Evolutionary conservation across 2,113 vertebrate genomes (phyloP).

Genomic region (Tympanuchus pallidicinctus): DNA sequence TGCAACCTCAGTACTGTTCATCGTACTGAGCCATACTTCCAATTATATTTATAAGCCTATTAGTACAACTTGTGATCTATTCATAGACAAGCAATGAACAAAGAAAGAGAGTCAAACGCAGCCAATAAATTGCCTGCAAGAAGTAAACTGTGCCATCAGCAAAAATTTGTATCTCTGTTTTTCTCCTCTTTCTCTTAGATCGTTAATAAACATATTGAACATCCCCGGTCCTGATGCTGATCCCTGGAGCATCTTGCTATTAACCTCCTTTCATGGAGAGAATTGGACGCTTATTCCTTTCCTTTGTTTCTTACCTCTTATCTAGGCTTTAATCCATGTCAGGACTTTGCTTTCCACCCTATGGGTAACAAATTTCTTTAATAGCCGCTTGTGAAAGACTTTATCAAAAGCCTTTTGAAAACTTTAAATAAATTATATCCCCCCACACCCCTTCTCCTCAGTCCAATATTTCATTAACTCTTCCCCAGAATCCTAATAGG

Average conservation of each 20-base stretch:
- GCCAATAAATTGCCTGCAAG: slow-evolving; percentile 54
- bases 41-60: slow-evolving; percentile 63
- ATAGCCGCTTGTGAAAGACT: slow-evolving; percentile 64
- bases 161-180: slow-evolving; percentile 65
- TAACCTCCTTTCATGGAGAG: slow-evolving; percentile 71
- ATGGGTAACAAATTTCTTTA: slow-evolving; percentile 66
- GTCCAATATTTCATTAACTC: slow-evolving; percentile 55
- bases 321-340: slow-evolving; percentile 69
- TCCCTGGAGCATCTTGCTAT: slow-evolving; percentile 71
- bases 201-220: slow-evolving; percentile 76
- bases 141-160: slow-evolving; percentile 61
- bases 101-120: slow-evolving; percentile 12
- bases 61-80: slow-evolving; percentile 51
- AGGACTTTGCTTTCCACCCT: slow-evolving; percentile 61
- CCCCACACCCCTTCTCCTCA: background rate
- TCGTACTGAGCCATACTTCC: background rate
- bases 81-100: slow-evolving; percentile 34
- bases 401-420: slow-evolving; percentile 74
- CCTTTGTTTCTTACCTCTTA: slow-evolving; percentile 68
- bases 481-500: slow-evolving; percentile 53
- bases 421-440: slow-evolving; percentile 68
- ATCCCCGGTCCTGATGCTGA: slow-evolving; percentile 50
- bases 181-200: slow-evolving; percentile 59
- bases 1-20: slow-evolving; percentile 26
- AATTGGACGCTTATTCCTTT: slow-evolving; percentile 59